Evolutionary conservation across 2,888 invertebrate genomes (phyloP), one percentile per base, ranked within the genome.

Genomic region (Eupithecia abbreviata): DNA sequence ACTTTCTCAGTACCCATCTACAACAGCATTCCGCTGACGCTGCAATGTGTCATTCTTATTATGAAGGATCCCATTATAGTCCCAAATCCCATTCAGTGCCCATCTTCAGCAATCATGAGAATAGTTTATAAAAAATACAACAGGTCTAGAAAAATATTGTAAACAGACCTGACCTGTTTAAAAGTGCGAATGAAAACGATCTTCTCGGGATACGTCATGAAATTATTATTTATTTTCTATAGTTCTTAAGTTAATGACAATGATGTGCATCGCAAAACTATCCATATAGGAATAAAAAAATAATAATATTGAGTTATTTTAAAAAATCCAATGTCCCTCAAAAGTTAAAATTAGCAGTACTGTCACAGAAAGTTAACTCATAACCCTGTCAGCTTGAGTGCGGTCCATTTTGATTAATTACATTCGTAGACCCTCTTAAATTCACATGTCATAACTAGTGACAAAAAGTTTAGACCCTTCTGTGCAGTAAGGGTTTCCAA

Each of bases 341-440:
- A 18, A 47, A 45, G 41, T 18, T 9, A 41, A 45, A 45, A 66
- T 72, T 72, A 75, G 74, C 71, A 51, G 45, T 68, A 73, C 83
- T 82, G 84, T 83, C 87, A 84, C 80, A 84, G 80, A 80, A 85
- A 87, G 86, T 86, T 85, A 83, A 79, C 77, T 82, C 80, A 83
- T 81, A 84, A 81, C 83, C 84, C 85, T 87, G 89, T 88, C 88
- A 85, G 76, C 47, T 67, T 86, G 87, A 88, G 86, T 77, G 58
- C 86, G 89, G 89, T 87, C 76, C 79, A 71, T 85, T 89, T 89
- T 92, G 92, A 92, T 92, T 92, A 92, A 92, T 92, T 90, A 90
- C 84, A 86, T 87, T 86, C 80, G 78, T 77, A 78, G 82, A 90
- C 90, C 90, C 90, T 90, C 89, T 90, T 88, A 87, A 88, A 90